Base-by-base conservation (phyloP, 2,113 vertebrate species). In the Rhinogobius similis region DNA sequence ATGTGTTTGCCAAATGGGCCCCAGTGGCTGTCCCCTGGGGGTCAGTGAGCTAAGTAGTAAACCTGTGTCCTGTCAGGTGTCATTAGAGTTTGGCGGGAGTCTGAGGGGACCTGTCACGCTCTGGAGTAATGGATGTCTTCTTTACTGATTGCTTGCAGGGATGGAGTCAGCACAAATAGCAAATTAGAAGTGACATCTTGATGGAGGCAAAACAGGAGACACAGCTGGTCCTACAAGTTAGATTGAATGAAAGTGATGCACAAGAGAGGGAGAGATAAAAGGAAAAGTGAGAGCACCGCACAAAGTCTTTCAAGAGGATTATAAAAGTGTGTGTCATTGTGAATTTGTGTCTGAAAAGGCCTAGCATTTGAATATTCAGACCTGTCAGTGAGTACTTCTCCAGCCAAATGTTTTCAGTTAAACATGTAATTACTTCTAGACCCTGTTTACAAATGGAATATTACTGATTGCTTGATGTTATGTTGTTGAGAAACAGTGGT, bases 131-230 rank as follows among this genome's bases (percentile, higher is more conserved):
- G 86, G 88, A 81, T 86, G 86, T 87, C 82, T 91, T 89, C 82
- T 86, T 83, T 82, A 78, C 83, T 93, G 90, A 93, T 93, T 92
- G 91, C 88, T 89, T 89, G 88, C 79, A 86, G 89, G 88, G 82
- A 91, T 89, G 81, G 78, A 90, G 88, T 92, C 91, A 92, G 92
- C 92, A 91, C 82, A 85, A 88, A 90, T 82, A 78, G 70, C 83
- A 92, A 91, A 93, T 93, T 91, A 88, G 82, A 91, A 89, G 84
- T 82, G 88, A 89, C 85, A 84, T 86, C 75, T 82, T 79, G 88
- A 90, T 89, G 70, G 86, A 87, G 76, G 79, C 61, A 79, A 83
- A 84, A 81, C 70, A 74, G 52, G 76, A 86, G 85, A 69, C 86
- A 77, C 81, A 89, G 85, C 84, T 82, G 86, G 87, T 82, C 76